Conservation (phyloP, 2,888 invertebrate species). For the Abscondita cerata region DNA sequence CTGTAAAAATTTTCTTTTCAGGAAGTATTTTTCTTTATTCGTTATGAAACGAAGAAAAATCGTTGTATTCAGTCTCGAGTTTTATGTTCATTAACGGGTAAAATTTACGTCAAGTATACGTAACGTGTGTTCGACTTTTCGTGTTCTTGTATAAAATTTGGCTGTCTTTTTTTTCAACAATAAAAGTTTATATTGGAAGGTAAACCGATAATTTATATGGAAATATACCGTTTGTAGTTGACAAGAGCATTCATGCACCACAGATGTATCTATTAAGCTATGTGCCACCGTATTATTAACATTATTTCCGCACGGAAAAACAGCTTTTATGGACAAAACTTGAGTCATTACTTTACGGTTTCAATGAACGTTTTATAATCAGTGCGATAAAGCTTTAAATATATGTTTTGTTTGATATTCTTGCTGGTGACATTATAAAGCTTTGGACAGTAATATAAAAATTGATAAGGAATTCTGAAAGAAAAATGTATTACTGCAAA, state of each 20-base stretch:
- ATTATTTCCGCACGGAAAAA: conserved; percentile 40
- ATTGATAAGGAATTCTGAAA: conserved; percentile 22
- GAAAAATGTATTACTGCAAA: too few relatives aligned
- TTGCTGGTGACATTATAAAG: conserved; percentile 15
- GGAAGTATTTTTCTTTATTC: conserved; percentile 5
- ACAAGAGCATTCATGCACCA: conserved; percentile 46
- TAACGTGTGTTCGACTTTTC: not conserved
- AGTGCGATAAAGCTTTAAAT: conserved; percentile 16
- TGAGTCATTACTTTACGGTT: conserved; percentile 24
- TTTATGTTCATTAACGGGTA: conserved; percentile 16
- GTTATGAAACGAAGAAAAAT: too few relatives aligned
- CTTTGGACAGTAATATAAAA: conserved; percentile 27
- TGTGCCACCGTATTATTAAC: conserved; percentile 38
- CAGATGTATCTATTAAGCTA: conserved; percentile 50
- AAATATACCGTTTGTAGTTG: conserved; percentile 48
- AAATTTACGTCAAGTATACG: conserved; percentile 11
- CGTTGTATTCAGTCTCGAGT: conserved; percentile 1
- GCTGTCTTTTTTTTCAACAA: conserved; percentile 22
- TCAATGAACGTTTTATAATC: conserved; percentile 22
- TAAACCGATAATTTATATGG: conserved; percentile 52
- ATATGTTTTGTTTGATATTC: conserved; percentile 24
- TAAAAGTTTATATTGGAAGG: conserved; percentile 40
- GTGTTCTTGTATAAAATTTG: conserved; percentile 8
- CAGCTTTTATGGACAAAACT: conserved; percentile 35
- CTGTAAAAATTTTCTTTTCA: conserved; percentile 18